Evolutionary conservation across 64 coral and sea anemone genomes (phyloP).

Genomic region (Montipora efflorescens): DNA sequence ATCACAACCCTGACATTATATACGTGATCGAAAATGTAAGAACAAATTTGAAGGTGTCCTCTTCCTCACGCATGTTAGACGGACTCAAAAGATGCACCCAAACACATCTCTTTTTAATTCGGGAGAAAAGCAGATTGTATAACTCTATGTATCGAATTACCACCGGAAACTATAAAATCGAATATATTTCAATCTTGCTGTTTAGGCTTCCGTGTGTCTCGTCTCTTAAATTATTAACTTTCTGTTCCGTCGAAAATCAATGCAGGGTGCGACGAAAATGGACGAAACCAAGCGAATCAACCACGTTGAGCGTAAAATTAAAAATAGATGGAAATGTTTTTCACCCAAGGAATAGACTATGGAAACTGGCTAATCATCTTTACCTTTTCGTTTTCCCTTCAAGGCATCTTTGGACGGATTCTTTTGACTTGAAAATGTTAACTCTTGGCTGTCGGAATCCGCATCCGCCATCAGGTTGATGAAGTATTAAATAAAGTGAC

Average conservation of each 20-base stretch:
- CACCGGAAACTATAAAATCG: background rate
- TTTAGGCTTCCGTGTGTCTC: background rate
- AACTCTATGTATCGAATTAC: background rate
- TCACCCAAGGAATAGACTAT: background rate
- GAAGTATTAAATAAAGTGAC: background rate
- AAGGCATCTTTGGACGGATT: background rate
- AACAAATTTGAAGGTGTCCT: background rate
- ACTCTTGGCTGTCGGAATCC: conserved; percentile 38
- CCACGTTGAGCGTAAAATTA: background rate
- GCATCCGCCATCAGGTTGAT: conserved; percentile 39
- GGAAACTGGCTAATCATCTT: background rate
- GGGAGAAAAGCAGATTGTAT: background rate
- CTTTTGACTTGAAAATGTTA: conserved; percentile 26
- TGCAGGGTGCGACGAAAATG: background rate
- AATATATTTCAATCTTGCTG: background rate
- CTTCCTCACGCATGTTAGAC: background rate
- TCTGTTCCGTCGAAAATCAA: background rate
- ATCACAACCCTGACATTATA: background rate
- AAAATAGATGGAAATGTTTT: background rate
- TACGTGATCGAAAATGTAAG: background rate
- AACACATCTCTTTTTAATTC: background rate
- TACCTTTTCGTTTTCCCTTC: conserved; percentile 42
- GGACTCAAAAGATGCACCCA: too few species aligned
- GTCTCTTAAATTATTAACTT: too few species aligned
- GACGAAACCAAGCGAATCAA: background rate